Evolutionary conservation across 2,888 invertebrate species (phyloP), one percentile per base, ranked within the genome.

Genomic region (Metalampra italica): DNA sequence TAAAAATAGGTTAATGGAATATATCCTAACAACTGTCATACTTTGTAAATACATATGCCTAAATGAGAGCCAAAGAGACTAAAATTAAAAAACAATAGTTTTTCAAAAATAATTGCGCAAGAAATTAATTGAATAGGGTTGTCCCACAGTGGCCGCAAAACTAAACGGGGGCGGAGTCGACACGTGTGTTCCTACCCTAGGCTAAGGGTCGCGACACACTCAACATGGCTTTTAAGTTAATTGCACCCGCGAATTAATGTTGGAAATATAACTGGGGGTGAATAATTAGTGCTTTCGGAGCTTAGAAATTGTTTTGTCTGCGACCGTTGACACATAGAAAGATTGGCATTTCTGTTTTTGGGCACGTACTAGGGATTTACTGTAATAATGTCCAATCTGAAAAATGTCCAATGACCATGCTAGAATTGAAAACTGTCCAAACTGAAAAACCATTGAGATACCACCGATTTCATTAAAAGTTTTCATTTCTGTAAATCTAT

Each of bases 171-270:
- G 86, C 82, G 82, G 77, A 75, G 78, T 66, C 71, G 74, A 57
- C 83, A 80, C 83, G 83, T 83, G 85, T 82, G 72, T 51, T 50
- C 49, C 71, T 66, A 71, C 80, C 84, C 80, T 86, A 80, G 84
- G 58, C 65, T 78, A 79, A 86, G 81, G 85, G 84, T 75, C 70
- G 78, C 56, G 69, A 71, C 80, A 82, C 78, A 83, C 77, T 64
- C 59, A 71, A 71, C 77, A 75, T 71, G 68, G 82, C 84, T 85
- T 83, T 85, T 80, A 82, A 74, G 76, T 77, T 84, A 82, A 82
- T 83, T 84, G 83, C 77, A 68, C 68, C 68, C 63, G 70, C 64
- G 76, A 75, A 78, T 81, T 79, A 78, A 76, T 70, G 68, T 60
- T 54, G 59, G 55, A 49, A 53, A 65, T 69, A 66, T 69, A 67